Conservation (phyloP, 1,140 invertebrate species). For the Grapholita molesta region DNA sequence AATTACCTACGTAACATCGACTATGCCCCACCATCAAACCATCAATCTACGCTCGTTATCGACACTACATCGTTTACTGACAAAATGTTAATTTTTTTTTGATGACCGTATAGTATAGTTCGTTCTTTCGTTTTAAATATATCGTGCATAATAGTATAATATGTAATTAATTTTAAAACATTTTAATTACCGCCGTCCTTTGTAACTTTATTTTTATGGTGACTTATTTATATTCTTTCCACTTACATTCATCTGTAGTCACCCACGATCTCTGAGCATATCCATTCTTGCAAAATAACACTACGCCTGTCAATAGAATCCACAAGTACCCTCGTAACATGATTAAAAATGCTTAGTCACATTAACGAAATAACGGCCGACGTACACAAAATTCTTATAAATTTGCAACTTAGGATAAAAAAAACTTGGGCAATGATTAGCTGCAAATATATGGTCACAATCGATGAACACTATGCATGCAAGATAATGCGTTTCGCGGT, state of each 20-base stretch:
- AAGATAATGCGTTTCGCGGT: neutral
- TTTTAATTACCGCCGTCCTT: no score
- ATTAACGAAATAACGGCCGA: neutral
- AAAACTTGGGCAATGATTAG: neutral
- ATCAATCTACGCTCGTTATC: no score
- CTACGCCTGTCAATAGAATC: neutral
- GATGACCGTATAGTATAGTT: no score
- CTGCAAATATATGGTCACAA: neutral
- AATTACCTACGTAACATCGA: no score
- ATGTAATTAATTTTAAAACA: no score
- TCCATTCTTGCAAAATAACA: slow-evolving; percentile 21
- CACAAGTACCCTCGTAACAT: neutral
- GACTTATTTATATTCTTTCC: neutral
- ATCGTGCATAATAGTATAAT: no score
- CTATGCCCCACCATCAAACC: no score
- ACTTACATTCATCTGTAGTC: slow-evolving; percentile 53
- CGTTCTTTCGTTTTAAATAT: no score
- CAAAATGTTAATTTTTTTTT: no score
- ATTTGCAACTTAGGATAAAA: neutral
- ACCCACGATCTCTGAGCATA: slow-evolving; percentile 27
- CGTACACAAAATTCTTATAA: neutral
- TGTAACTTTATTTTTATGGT: no score
- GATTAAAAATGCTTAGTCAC: neutral
- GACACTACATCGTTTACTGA: no score
- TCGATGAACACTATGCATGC: neutral